A percentile compares a stretch with the other conserved stretches of the same genome.
Evolutionary conservation across 1,140 invertebrate species (phyloP).

Genomic region (Thaumetopoea pityocampa): DNA sequence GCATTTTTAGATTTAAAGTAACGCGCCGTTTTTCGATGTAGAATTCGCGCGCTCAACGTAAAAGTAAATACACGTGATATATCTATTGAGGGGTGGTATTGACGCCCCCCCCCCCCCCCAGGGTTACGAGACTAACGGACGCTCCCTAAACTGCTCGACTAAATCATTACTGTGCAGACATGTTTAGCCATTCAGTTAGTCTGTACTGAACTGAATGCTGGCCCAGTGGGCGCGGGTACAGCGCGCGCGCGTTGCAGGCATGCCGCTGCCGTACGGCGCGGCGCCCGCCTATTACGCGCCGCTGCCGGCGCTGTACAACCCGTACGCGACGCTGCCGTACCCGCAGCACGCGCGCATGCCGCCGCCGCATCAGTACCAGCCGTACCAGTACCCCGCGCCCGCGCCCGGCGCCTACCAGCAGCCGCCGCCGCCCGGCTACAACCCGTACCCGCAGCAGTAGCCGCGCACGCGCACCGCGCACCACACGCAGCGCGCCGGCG

Average conservation of each 20-base stretch:
- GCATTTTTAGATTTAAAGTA: too few species aligned
- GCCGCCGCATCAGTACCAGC: constrained; percentile 47
- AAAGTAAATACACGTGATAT: too few species aligned
- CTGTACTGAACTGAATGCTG: too few species aligned
- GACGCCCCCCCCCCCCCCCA: too few species aligned
- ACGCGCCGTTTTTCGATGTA: too few species aligned
- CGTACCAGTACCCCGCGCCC: constrained; percentile 51
- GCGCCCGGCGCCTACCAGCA: constrained; percentile 31
- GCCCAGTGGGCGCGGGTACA: too few species aligned
- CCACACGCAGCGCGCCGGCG: neutral
- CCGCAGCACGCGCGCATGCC: constrained; percentile 75
- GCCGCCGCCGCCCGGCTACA: constrained; percentile 54
- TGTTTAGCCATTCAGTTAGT: too few species aligned
- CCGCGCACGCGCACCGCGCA: neutral
- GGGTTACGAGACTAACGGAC: too few species aligned
- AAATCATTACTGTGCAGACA: too few species aligned
- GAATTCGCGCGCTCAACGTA: too few species aligned
- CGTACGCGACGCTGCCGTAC: constrained; percentile 88
- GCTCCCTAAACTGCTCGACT: too few species aligned
- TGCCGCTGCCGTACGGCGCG: constrained; percentile 87
- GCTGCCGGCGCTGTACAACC: constrained; percentile 90
- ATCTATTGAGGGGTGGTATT: too few species aligned
- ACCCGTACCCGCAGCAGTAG: constrained; percentile 56
- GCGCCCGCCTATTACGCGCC: constrained; percentile 80
- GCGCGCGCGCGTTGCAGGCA: constrained; percentile 47